phyloP scores from a whole-genome alignment of 2,113 vertebrate species.

The Sarotherodon lohbergeri region DNA sequence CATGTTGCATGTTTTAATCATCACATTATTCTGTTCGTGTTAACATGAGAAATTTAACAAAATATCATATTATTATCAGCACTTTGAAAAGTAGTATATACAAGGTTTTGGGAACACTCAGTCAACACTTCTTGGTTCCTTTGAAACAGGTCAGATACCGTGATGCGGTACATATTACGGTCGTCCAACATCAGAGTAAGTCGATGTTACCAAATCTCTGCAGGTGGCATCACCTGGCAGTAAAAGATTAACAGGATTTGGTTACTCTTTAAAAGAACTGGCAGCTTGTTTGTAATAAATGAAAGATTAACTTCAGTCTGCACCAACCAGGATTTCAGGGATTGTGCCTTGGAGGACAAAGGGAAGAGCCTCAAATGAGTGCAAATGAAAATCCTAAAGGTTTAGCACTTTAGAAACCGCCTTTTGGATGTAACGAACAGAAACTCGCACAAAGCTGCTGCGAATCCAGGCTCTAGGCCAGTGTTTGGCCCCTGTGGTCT shows the following conservation, averaged over 20 bases:
- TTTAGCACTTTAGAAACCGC: background rate
- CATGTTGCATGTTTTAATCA: background rate
- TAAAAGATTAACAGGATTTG: background rate
- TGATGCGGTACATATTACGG: background rate
- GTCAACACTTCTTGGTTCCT: background rate
- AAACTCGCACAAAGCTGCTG: background rate
- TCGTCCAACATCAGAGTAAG: background rate
- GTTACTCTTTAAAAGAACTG: background rate
- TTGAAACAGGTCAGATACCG: background rate
- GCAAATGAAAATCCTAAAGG: background rate
- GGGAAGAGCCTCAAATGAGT: background rate
- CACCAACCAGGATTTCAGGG: background rate
- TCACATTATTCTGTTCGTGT: background rate
- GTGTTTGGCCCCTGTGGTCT: background rate
- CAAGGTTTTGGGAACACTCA: background rate
- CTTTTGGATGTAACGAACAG: background rate
- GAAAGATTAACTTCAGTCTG: background rate
- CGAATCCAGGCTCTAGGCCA: background rate
- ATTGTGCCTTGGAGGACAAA: background rate
- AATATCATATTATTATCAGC: background rate
- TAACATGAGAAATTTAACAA: background rate
- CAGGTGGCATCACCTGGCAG: background rate
- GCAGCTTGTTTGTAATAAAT: background rate
- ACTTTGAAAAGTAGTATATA: background rate
- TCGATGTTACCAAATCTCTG: background rate